These are phyloP conservation scores for Venustoraphidia nigricollis DNA, from an alignment of 2,888 invertebrate genomes.

Conservation along the genomic window DNA sequence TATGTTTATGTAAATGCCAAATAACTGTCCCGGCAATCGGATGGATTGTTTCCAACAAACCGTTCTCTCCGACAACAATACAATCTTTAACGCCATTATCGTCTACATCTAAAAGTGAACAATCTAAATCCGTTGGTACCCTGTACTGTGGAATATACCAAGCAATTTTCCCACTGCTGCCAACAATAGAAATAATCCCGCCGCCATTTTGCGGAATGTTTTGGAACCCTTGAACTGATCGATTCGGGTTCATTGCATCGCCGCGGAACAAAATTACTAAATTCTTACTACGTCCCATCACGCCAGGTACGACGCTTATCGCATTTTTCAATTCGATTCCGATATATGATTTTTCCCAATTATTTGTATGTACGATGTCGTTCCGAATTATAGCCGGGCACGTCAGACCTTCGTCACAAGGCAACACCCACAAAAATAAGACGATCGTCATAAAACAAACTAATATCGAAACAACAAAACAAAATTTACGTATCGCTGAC, in stretches of 20 bases:
- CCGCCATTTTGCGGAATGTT: conserved; percentile 33
- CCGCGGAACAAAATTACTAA: conserved; percentile 60
- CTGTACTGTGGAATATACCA: conserved; percentile 58
- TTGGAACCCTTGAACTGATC: conserved; percentile 22
- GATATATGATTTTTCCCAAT: conserved; percentile 52
- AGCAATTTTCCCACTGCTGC: conserved; percentile 51
- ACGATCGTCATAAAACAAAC: conserved; percentile 54
- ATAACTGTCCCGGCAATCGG: conserved; percentile 42
- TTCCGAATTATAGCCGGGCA: conserved; percentile 37
- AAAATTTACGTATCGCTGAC: conserved; percentile 50
- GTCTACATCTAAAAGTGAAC: conserved; percentile 56
- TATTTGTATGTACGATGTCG: conserved; percentile 41
- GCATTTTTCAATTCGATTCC: conserved; percentile 53
- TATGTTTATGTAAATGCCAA: conserved; percentile 42
- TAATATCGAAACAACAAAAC: conserved; percentile 53
- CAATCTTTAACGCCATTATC: conserved; percentile 58
- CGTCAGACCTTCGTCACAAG: conserved; percentile 53
- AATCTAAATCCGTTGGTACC: conserved; percentile 57
- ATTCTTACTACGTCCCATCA: conserved; percentile 47
- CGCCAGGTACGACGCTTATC: conserved; percentile 51
- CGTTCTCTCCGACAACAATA: conserved; percentile 54
- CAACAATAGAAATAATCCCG: conserved; percentile 54
- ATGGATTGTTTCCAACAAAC: conserved; percentile 42
- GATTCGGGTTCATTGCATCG: conserved; percentile 41
- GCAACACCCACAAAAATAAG: conserved; percentile 59